A percentile compares a stretch with the other conserved stretches of the same genome.
These are phyloP conservation scores for Caprella mutica DNA, from an alignment of 2,888 invertebrate genomes.

Conservation along the genomic window DNA sequence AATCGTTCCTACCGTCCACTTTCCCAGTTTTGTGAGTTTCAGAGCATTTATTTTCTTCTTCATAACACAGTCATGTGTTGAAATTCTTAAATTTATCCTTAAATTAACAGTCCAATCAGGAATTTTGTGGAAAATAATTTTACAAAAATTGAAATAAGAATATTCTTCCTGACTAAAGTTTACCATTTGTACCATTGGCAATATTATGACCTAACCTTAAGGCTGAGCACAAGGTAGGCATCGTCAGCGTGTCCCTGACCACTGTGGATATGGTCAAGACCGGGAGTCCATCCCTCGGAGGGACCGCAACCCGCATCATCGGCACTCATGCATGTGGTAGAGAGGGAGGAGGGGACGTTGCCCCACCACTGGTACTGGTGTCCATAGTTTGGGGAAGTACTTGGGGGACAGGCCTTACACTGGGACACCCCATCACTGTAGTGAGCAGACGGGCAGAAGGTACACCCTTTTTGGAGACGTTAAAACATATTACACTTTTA, in stretches of 20 bases:
- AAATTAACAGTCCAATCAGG: too few species aligned
- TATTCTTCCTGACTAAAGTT: too few species aligned
- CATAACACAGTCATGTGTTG: too few species aligned
- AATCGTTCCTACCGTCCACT: too few species aligned
- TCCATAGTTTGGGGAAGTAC: constrained; percentile 47
- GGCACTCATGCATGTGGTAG: constrained; percentile 43
- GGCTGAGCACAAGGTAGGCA: constrained; percentile 44
- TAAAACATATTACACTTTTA: too few species aligned
- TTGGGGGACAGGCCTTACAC: constrained; percentile 43
- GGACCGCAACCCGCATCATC: constrained; percentile 40
- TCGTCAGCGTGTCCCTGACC: constrained; percentile 45
- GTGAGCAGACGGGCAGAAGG: constrained; percentile 44
- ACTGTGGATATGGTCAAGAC: constrained; percentile 44
- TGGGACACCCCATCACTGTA: constrained; percentile 42
- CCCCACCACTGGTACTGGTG: constrained; percentile 45
- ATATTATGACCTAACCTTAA: constrained; percentile 39
- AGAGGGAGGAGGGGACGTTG: constrained; percentile 42
- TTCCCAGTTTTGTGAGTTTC: too few species aligned
- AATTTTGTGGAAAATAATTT: too few species aligned
- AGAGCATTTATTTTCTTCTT: too few species aligned
- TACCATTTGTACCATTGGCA: too few species aligned
- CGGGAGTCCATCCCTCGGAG: constrained; percentile 45
- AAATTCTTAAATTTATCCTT: too few species aligned
- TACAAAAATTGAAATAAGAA: too few species aligned
- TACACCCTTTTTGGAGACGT: too few species aligned